phyloP scores from a whole-genome alignment of 2,888 invertebrate species.

The Morpho deidamia region DNA sequence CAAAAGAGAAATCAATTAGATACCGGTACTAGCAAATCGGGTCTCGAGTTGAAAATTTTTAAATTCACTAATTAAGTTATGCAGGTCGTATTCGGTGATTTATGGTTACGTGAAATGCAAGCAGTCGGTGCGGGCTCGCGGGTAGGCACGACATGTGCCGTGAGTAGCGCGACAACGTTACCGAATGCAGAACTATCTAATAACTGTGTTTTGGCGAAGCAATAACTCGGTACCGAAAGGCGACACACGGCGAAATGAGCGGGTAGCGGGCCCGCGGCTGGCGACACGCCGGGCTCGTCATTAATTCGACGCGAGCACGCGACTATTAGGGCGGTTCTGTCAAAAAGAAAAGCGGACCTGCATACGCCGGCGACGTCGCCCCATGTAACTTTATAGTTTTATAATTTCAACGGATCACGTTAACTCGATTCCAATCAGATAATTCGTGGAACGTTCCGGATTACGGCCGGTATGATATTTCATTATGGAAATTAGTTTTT shows the following conservation, averaged over 20 bases:
- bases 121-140: constrained; percentile 35
- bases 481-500: constrained; percentile 74
- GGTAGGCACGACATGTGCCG: constrained; percentile 64
- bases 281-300: constrained; percentile 66
- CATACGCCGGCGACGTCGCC: constrained; percentile 69
- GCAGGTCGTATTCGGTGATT: constrained; percentile 53
- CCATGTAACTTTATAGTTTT: constrained; percentile 66
- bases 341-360: constrained; percentile 64
- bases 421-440: constrained; percentile 71
- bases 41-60: constrained; percentile 10
- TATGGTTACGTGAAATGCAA: constrained; percentile 44
- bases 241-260: constrained; percentile 63
- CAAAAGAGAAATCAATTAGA: constrained; percentile 35
- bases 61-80: constrained; percentile 57
- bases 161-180: constrained; percentile 52
- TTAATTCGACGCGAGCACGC: constrained; percentile 71
- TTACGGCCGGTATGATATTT: constrained; percentile 55
- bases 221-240: constrained; percentile 39
- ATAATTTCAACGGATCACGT: constrained; percentile 69
- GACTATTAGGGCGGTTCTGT: constrained; percentile 66
- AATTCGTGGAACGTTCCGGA: constrained; percentile 48
- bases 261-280: constrained; percentile 40
- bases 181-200: constrained; percentile 69
- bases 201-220: constrained; percentile 62
- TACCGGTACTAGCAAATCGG: background rate